Evolutionary conservation across 2,113 vertebrate species (phyloP).

Genomic region (Garra rufa): DNA sequence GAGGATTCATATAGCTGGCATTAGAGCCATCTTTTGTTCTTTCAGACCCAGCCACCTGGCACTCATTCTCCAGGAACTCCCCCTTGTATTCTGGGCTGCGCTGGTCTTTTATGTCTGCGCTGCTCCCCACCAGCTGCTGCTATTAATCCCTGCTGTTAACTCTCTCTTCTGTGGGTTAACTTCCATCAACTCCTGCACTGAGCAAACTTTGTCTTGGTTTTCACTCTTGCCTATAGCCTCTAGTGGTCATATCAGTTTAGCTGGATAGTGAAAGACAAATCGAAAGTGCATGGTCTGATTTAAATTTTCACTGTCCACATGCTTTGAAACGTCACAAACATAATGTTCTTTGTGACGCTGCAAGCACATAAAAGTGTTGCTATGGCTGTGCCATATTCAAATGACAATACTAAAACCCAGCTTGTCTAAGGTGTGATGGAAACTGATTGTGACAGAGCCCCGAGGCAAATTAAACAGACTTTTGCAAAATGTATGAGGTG

Average conservation of each 20-base stretch:
- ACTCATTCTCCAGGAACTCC: slow-evolving; percentile 73
- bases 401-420: slow-evolving; percentile 6
- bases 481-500: slow-evolving; percentile 48
- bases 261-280: background rate
- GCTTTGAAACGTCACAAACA: slow-evolving; percentile 15
- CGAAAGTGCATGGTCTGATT: background rate
- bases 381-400: slow-evolving; percentile 19
- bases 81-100: slow-evolving; percentile 72
- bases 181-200: slow-evolving; percentile 58
- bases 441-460: slow-evolving; percentile 38
- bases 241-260: background rate
- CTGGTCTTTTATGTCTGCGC: slow-evolving; percentile 68
- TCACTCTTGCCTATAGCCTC: background rate
- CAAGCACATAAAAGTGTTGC: background rate
- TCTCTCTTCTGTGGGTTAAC: slow-evolving; percentile 58
- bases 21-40: slow-evolving; percentile 74
- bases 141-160: slow-evolving; percentile 67
- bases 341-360: background rate
- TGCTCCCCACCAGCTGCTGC: slow-evolving; percentile 74
- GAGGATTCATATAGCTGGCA: slow-evolving; percentile 70
- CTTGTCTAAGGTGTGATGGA: background rate
- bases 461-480: slow-evolving; percentile 61
- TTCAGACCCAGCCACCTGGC: slow-evolving; percentile 75
- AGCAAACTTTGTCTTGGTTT: slow-evolving; percentile 32
- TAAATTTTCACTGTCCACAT: background rate